Base-by-base conservation (phyloP, 2,888 invertebrate species). In the Dilophus febrilis region DNA sequence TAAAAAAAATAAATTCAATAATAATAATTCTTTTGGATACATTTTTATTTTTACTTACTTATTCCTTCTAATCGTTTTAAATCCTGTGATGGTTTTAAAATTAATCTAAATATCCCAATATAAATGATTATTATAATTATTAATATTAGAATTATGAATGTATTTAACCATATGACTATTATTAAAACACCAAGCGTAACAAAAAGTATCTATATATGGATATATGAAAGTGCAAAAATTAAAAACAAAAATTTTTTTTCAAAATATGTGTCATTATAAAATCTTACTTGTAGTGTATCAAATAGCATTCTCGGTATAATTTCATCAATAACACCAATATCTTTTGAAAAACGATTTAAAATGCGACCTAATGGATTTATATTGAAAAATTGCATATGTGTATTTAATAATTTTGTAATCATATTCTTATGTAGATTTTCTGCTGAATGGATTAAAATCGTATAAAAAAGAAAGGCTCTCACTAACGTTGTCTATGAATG, bases 371-470 rank as follows among this genome's bases (percentile, higher is more conserved):
- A 72, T 7, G 84, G 77, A 61, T 86, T 87, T 1, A 63, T 68
- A 50, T 85, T 79, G 56, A 87, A 87, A 64, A 87, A 87, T 16
- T 70, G 58, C 68, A 84, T 77, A 1, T 75, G 75, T 0, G 80
- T 71, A 45, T 76, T 66, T 6, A 88, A 64, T 51, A 91, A 70
- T 36, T 77, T 72, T 34, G 70, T 64, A 58, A 90, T 88, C 86
- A 91, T 90, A 12, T 65, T 66, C 50, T 81, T 74, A 58, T 92
- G 91, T 3, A 92, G 68, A 43, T 70, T 72, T 45, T 72, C 70
- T 0, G 86, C 84, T 0, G 86, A 73, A 12, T 69, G 72, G 71
- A 83, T 78, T 56, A 80, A 83, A n/a, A 78, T 67, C 50, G 71
- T 71, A 58, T 85, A 83, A 61, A 81, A 82, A 50, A 75, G 64